phyloP scores from a whole-genome alignment of 2,888 invertebrate genomes.

The Minunthozetes semirufus region DNA sequence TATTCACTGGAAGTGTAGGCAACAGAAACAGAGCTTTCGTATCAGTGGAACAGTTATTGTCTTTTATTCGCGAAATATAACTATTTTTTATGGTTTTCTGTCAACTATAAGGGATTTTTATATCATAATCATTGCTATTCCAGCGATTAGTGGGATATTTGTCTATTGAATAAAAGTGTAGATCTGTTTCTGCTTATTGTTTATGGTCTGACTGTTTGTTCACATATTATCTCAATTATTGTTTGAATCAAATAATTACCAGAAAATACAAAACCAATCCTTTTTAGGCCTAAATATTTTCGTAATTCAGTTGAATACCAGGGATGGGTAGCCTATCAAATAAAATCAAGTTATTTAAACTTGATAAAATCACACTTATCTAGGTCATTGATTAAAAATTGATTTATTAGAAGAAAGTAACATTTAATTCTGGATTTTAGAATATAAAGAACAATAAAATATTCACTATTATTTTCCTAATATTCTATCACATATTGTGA shows the following conservation, averaged over 20 bases:
- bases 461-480: no score
- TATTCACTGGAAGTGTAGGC: neutral
- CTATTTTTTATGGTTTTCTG: conserved; percentile 8
- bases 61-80: neutral
- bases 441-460: no score
- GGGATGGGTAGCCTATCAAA: no score
- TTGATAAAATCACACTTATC: no score
- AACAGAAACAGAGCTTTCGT: neutral
- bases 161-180: neutral
- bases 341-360: no score
- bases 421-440: no score
- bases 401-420: no score
- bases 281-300: neutral
- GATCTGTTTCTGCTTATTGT: conserved; percentile 10
- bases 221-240: neutral
- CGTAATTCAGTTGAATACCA: no score
- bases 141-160: neutral
- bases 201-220: neutral
- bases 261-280: neutral
- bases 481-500: no score
- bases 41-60: neutral
- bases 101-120: neutral
- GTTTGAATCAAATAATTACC: neutral
- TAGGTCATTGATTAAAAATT: no score
- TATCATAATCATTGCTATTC: conserved; percentile 10